Conservation (phyloP, 30 jellyfish, hydroid and myxozoan genomes). For the Hydractinia symbiolongicarpus region DNA sequence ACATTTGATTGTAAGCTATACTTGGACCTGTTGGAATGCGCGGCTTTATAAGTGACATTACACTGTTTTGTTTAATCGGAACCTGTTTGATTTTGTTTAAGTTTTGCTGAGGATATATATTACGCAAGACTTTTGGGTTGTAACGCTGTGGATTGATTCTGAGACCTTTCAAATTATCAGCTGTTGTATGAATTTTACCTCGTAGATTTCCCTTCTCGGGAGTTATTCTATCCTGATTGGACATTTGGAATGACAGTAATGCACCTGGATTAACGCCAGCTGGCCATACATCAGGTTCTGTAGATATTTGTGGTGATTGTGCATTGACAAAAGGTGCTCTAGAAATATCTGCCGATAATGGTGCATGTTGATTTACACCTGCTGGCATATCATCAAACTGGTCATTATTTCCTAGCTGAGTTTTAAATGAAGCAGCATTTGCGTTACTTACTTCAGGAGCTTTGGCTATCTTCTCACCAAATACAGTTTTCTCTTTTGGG, state of each 20-base stretch:
- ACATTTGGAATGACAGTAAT: slow-evolving; percentile 25
- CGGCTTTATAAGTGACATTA: slow-evolving; percentile 31
- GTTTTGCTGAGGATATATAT: background rate
- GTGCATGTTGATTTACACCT: background rate
- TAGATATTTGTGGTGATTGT: background rate
- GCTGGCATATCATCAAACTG: too few species aligned
- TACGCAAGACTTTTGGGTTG: background rate
- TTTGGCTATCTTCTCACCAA: too few species aligned
- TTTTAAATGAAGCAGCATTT: too few species aligned
- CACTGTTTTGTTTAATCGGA: slow-evolving; percentile 4
- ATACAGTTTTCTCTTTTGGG: too few species aligned
- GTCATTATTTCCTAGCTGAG: too few species aligned
- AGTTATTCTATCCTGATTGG: background rate
- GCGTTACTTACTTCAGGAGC: too few species aligned
- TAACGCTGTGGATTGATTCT: background rate
- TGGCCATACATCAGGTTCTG: slow-evolving; percentile 12
- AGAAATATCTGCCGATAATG: background rate
- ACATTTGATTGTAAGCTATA: slow-evolving; percentile 29
- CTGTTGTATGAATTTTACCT: background rate
- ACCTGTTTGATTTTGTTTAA: background rate
- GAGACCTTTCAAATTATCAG: background rate
- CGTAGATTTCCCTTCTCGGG: slow-evolving; percentile 23
- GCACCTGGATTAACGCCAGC: slow-evolving; percentile 45
- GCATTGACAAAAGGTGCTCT: background rate
- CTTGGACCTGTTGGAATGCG: slow-evolving; percentile 33